Evolutionary conservation across 2,113 vertebrate species (phyloP).

Genomic region (Grus americana): DNA sequence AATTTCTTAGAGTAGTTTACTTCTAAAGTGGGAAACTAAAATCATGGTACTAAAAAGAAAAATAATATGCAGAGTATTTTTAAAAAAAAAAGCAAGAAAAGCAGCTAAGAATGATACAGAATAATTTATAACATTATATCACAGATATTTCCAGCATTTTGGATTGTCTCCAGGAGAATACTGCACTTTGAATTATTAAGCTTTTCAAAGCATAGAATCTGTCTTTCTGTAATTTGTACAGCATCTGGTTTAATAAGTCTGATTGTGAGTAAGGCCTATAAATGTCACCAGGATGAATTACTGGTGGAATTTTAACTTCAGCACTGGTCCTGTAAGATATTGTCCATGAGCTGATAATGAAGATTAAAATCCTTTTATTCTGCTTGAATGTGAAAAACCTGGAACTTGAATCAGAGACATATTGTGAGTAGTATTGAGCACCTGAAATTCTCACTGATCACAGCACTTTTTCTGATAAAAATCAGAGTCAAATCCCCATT

Average conservation of each 20-base stretch:
- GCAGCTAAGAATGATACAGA: neutral
- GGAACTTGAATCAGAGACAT: neutral
- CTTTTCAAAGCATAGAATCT: neutral
- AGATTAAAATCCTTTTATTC: slow-evolving; percentile 40
- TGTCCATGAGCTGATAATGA: slow-evolving; percentile 18
- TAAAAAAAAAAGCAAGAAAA: neutral
- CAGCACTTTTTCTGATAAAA: neutral
- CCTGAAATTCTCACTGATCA: neutral
- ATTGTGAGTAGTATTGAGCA: neutral
- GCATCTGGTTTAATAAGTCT: slow-evolving; percentile 22
- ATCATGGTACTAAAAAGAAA: neutral
- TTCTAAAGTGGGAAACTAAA: neutral
- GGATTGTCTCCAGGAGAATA: neutral
- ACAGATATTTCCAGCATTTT: neutral
- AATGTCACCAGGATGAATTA: slow-evolving; percentile 16
- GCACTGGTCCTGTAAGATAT: neutral
- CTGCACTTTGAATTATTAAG: neutral
- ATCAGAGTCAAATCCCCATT: neutral
- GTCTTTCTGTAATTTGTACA: slow-evolving; percentile 19
- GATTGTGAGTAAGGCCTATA: neutral
- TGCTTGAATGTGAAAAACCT: neutral
- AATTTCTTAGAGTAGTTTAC: neutral
- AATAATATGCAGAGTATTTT: neutral
- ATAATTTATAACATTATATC: neutral
- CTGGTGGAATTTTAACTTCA: slow-evolving; percentile 5